Base-by-base conservation (phyloP, 2,797 vertebrate species). In the Brachyrhaphis roseni region DNA sequence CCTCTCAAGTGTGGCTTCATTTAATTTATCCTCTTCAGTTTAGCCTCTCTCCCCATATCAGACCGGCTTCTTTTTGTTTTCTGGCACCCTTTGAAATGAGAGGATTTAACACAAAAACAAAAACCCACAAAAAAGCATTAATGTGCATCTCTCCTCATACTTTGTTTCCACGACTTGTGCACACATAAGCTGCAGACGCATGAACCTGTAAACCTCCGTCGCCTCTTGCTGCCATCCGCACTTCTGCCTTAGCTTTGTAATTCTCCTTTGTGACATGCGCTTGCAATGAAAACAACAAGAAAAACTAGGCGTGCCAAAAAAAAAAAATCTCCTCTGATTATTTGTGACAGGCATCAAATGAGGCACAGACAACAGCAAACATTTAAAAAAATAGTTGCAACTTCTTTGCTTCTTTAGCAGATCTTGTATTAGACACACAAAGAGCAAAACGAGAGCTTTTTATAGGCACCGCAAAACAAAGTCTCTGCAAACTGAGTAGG, bases 11-110 rank as follows among this genome's bases (percentile, higher is more conserved):
- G n/a, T 72, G n/a, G 12, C 43, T 47, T 78, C 59, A 43, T 84
- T 86, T 82, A 8, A 74, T 83, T 80, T 81, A 36, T 78, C 49
- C 73, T 82, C 73, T 78, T 64, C 68, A 68, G 41, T 75, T 82
- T 76, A 68, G 70, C 49, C 49, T 55, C 71, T 78, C 78, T 74
- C 31, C 51, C 41, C 76, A 79, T 66, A 74, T 86, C 86, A 85
- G 68, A 23, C 55, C 39, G 43, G 84, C 85, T 82, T 74, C 45
- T 80, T 86, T 87, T 78, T 41, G 20, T 45, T 62, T 75, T 77
- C n/a, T 75, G 76, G 72, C 23, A 0, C 31, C 34, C 70, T 75
- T 81, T 75, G 72, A 86, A 85, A 82, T 68, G 15, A 64, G 36
- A 59, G 16, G 8, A 1, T 59, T 77, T 26, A 46, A 74, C 70